phyloP scores from a whole-genome alignment of 2,888 invertebrate species.

The Agrilus cyanescens region DNA sequence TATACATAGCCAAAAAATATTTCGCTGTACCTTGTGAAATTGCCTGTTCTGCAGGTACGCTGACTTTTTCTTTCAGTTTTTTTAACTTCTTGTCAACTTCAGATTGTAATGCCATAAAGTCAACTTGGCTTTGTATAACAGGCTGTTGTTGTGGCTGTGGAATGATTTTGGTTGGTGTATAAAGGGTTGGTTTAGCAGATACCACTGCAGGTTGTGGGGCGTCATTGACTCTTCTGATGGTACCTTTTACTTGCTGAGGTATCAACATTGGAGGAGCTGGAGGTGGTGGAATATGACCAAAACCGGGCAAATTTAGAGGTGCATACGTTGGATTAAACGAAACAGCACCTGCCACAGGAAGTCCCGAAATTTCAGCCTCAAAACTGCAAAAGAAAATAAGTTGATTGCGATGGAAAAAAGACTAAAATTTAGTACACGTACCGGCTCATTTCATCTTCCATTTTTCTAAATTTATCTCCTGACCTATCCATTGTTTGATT shows the following conservation, averaged over 20 bases:
- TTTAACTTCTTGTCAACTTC: conserved; percentile 48
- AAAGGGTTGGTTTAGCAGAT: conserved; percentile 58
- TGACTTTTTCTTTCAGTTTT: conserved; percentile 54
- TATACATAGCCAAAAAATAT: background rate
- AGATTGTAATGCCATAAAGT: conserved; percentile 42
- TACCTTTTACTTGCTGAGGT: conserved; percentile 52
- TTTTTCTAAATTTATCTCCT: conserved; percentile 56
- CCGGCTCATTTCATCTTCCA: conserved; percentile 90
- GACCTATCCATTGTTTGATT: conserved; percentile 9
- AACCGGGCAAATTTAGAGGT: conserved; percentile 30
- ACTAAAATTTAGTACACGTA: conserved; percentile 28
- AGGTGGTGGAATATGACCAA: conserved; percentile 53
- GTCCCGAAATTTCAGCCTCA: conserved; percentile 75
- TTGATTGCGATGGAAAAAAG: conserved; percentile 3
- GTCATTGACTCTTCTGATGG: conserved; percentile 32
- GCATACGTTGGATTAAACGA: conserved; percentile 41
- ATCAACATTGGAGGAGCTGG: conserved; percentile 57
- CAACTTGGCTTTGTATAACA: conserved; percentile 30
- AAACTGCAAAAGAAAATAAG: conserved; percentile 45
- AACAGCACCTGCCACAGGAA: conserved; percentile 56
- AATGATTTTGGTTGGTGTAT: conserved; percentile 43
- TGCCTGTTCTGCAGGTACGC: conserved; percentile 40
- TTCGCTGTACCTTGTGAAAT: conserved; percentile 15
- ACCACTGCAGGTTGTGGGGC: conserved; percentile 50
- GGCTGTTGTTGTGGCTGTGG: conserved; percentile 25